Conservation (phyloP, 2,797 vertebrate species). For the Xyrichtys novacula region DNA sequence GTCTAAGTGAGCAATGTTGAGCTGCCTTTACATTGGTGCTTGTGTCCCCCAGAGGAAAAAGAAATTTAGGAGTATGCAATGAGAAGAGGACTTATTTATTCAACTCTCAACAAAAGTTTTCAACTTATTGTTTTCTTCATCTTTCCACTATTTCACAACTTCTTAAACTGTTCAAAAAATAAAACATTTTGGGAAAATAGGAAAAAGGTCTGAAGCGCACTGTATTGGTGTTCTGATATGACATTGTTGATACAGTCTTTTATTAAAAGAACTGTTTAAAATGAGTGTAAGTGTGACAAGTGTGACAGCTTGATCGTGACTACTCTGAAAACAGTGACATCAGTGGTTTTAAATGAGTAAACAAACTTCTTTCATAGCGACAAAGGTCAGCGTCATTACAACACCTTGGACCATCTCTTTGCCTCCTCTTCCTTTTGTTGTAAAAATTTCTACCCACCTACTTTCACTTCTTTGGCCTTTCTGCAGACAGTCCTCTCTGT, state of each 20-base stretch:
- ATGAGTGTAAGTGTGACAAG: neutral
- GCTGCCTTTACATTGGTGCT: neutral
- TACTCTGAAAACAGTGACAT: constrained; percentile 40
- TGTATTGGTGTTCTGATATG: no score
- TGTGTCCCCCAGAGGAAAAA: constrained; percentile 2
- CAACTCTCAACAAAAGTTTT: no score
- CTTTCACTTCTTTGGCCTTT: constrained; percentile 27
- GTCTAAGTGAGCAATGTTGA: constrained; percentile 33
- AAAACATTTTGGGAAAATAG: no score
- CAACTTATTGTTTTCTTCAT: no score
- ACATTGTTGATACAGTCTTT: no score
- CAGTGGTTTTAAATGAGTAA: constrained; percentile 51
- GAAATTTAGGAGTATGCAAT: neutral
- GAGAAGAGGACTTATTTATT: no score
- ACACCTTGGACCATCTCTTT: constrained; percentile 68
- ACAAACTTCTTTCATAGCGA: constrained; percentile 47
- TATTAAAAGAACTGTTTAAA: no score
- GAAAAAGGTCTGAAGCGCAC: no score
- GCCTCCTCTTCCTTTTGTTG: constrained; percentile 55
- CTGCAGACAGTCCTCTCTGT: constrained; percentile 30
- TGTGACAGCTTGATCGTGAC: constrained; percentile 31
- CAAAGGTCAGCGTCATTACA: constrained; percentile 50
- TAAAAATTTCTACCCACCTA: constrained; percentile 33
- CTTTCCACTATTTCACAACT: no score
- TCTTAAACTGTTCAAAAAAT: no score